Evolutionary conservation across 2,797 vertebrate species (phyloP).

Genomic region (Forpus xanthops): DNA sequence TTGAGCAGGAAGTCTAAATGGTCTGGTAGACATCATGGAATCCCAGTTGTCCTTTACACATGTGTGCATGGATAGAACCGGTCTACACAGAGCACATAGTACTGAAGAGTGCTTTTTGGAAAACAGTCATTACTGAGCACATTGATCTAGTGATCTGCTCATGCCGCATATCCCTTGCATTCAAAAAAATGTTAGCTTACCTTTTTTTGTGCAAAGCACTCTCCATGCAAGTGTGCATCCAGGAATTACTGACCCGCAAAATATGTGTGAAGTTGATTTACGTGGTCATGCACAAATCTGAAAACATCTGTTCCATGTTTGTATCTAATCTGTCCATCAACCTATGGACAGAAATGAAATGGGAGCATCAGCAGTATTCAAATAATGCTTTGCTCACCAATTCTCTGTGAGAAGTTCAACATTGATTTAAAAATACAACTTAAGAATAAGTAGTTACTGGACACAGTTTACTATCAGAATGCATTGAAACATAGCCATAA

Average conservation of each 20-base stretch:
- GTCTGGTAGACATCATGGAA: too few relatives aligned
- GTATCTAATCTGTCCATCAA: not conserved
- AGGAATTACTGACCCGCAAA: not conserved
- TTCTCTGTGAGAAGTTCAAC: not conserved
- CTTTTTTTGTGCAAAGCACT: not conserved
- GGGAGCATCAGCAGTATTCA: not conserved
- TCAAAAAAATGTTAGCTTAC: not conserved
- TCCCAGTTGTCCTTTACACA: not conserved
- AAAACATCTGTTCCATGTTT: not conserved
- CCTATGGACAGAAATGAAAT: not conserved
- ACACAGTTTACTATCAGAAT: not conserved
- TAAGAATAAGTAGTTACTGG: not conserved
- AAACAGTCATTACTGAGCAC: not conserved
- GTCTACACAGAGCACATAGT: not conserved
- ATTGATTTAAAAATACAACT: not conserved
- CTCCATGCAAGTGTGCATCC: accelerated
- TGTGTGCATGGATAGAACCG: not conserved
- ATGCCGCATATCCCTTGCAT: not conserved
- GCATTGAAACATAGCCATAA: not conserved
- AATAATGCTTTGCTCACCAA: not conserved
- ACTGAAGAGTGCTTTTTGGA: not conserved
- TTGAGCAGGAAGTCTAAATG: not conserved
- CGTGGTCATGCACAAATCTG: not conserved
- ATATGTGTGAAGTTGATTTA: not conserved
- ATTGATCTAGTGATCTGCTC: not conserved